These are phyloP conservation scores for Tachina lurida DNA, from an alignment of 2,888 invertebrate genomes.

Conservation along the genomic window DNA sequence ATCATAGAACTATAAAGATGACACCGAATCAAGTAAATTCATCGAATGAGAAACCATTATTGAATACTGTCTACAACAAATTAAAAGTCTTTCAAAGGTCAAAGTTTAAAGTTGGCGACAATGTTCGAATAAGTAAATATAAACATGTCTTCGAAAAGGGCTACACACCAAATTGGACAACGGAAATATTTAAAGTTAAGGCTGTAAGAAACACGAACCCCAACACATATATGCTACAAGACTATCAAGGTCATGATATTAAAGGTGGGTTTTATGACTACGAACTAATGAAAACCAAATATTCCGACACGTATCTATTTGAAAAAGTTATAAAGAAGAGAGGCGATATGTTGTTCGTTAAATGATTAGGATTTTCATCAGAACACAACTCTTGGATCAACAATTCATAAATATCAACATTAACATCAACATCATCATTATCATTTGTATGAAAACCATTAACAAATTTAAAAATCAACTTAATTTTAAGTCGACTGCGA, in stretches of 20 bases:
- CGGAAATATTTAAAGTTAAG: constrained; percentile 47
- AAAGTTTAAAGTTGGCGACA: constrained; percentile 62
- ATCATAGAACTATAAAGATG: constrained; percentile 65
- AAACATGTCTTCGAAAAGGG: constrained; percentile 71
- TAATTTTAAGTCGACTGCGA: constrained; percentile 7
- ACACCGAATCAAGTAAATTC: constrained; percentile 61
- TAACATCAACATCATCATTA: background rate
- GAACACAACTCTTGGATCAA: constrained; percentile 76
- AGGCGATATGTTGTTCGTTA: constrained; percentile 70
- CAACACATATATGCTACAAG: constrained; percentile 71
- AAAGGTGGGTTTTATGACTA: constrained; percentile 77
- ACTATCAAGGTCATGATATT: constrained; percentile 72
- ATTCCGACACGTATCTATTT: constrained; percentile 77
- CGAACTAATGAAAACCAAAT: constrained; percentile 76
- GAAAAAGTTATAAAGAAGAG: constrained; percentile 75
- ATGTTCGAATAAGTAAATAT: constrained; percentile 70
- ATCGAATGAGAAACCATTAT: constrained; percentile 52
- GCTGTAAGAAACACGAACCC: constrained; percentile 72
- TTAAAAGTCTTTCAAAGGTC: constrained; percentile 57
- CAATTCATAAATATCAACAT: constrained; percentile 33
- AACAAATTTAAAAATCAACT: background rate
- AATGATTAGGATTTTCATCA: constrained; percentile 75
- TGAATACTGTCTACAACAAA: constrained; percentile 56
- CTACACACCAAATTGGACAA: constrained; percentile 33
- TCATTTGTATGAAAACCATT: background rate